phyloP scores from a whole-genome alignment of 2,797 vertebrate genomes.

The Pipistrellus nathusii region DNA sequence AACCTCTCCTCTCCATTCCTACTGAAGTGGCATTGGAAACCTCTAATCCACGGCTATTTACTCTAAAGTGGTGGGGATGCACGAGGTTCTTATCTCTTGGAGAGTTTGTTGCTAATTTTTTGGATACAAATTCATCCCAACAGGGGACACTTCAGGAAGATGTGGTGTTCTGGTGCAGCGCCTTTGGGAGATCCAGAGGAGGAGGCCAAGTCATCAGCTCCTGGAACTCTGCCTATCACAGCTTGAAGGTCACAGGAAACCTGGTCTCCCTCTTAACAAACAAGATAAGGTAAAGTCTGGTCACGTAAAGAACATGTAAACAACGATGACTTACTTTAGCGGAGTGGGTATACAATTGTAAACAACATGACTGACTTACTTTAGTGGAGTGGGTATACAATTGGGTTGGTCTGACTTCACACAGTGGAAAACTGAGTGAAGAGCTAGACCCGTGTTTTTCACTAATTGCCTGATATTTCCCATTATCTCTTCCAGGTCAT shows the following conservation, averaged over 20 bases:
- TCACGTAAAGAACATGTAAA: neutral
- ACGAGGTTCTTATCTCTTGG: conserved; percentile 75
- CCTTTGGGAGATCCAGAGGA: conserved; percentile 86
- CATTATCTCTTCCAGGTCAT: neutral
- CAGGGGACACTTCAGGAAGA: conserved; percentile 83
- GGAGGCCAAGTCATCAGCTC: conserved; percentile 78
- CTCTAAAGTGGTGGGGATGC: conserved; percentile 68
- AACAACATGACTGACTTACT: no score
- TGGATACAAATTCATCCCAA: conserved; percentile 76
- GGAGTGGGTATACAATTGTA: neutral
- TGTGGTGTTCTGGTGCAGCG: conserved; percentile 76
- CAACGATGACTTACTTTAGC: neutral
- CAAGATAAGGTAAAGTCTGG: neutral
- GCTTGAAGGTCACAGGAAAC: conserved; percentile 86
- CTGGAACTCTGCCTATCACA: conserved; percentile 74
- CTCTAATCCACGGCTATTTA: conserved; percentile 84
- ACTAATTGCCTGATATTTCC: neutral
- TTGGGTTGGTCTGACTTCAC: neutral
- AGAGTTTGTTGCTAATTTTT: conserved; percentile 69
- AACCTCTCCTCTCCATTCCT: conserved; percentile 62
- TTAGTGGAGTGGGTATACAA: neutral
- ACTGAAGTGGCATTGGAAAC: conserved; percentile 73
- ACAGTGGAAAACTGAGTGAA: neutral
- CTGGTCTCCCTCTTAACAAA: conserved; percentile 85
- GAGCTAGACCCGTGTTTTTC: neutral